phyloP scores from a whole-genome alignment of 2,797 vertebrate genomes.

The Anisognathus igniventris region DNA sequence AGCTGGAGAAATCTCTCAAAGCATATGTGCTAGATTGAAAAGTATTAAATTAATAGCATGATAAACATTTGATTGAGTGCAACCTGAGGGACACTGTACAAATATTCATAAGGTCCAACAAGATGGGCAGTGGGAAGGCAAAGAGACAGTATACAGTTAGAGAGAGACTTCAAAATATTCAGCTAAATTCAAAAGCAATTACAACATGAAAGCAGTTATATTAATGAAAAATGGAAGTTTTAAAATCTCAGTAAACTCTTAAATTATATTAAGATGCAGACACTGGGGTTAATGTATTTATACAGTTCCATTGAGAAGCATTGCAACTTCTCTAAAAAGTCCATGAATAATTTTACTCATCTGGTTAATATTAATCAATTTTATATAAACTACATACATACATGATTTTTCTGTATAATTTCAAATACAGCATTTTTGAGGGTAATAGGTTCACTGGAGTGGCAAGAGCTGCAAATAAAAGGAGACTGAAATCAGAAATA shows the following conservation, averaged over 20 bases:
- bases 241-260: background rate
- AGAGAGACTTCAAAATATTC: background rate
- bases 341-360: background rate
- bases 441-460: background rate
- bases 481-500: slow-evolving; percentile 11
- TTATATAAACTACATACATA: background rate
- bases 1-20: background rate
- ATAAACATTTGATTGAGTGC: background rate
- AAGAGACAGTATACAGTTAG: background rate
- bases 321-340: background rate
- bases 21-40: background rate
- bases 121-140: background rate
- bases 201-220: background rate
- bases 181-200: background rate
- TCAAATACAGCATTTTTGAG: background rate
- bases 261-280: background rate
- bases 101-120: background rate
- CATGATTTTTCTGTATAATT: background rate
- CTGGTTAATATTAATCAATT: background rate
- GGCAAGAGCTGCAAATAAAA: background rate
- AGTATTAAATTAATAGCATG: background rate
- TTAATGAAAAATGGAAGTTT: background rate
- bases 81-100: background rate
- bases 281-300: background rate
- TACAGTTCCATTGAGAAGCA: background rate